Base-by-base conservation (phyloP, 2,888 invertebrate genomes). In the Sphinx pinastri region DNA sequence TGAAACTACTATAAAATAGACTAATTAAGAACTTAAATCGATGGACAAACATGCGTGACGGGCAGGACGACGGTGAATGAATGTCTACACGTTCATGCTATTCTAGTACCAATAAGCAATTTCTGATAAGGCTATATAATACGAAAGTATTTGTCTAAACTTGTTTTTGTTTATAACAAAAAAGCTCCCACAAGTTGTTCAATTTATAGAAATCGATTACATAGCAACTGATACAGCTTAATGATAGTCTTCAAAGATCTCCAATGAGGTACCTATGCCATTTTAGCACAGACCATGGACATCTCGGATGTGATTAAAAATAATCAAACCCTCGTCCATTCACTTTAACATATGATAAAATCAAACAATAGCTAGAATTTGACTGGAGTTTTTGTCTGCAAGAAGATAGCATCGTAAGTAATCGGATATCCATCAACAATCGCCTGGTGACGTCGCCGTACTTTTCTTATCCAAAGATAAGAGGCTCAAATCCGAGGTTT, bases 71-170 rank as follows among this genome's bases (percentile, higher is more conserved):
- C 72, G 71, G 73, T 11, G 67, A 49, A 31, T 75, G 76, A 38
- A 8, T 7, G 38, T 38, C 38, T 8, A 38, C 38, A 75, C 72
- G 75, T 77, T 79, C 82, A 84, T 85, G 81, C 69, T 79, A 74
- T 78, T 84, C 83, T 86, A 79, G 83, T 86, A 84, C 77, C 71
- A 71, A 72, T 67, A 68, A 68, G 70, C 71, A 59, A 67, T 77
- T 72, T 78, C 76, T 78, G 77, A 81, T 84, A 79, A 84, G 81
- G 81, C 81, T 81, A 82, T 77, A 74, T 71, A 81, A 81, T 10
- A 13, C 10, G 12, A 51, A 10, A 51, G 7, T 0, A 51, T 51
- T 51, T 38, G 8, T 38, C 38, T 38, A 7, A 38, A 38, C 38
- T 7, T 7, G 38, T 38, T 38, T 38, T 8, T 38, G 38, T 38